Evolutionary conservation across 2,113 vertebrate genomes (phyloP), one percentile per base, ranked within the genome.

Genomic region (Oryzias woworae): DNA sequence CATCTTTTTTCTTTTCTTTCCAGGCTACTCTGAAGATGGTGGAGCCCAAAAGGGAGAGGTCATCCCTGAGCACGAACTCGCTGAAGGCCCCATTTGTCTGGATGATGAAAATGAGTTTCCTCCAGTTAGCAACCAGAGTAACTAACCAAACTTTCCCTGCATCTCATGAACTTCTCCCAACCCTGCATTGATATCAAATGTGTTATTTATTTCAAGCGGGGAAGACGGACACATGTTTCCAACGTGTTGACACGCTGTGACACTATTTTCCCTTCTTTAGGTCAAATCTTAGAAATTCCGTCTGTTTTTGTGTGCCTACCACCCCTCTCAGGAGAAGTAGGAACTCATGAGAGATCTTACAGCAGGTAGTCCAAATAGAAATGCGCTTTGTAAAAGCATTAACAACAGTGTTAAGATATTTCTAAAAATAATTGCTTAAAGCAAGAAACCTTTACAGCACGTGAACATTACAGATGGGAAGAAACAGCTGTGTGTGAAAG

Each of bases 71-170:
- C 96, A 98, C 0, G 96, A 98, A 86, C 95, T 97, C 53, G 95
- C 95, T 0, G 92, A 94, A 14, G 89, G 95, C 68, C 94, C 96
- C 0, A 90, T 98, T 71, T 94, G 94, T 77, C 93, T 98, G 17
- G 96, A 98, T 1, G 96, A 98, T 0, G 95, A 97, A 85, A 93
- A 94, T 64, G 95, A 97, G 72, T 97, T 97, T 20, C 96, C 96
- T 75, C 95, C 96, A 75, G 93, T 98, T 87, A 93, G 95, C 93
- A 95, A 92, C 83, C 85, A 87, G 89, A 80, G 85, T 71, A 92
- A 95, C 61, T 96, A 92, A 93, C 73, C 62, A 52, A 48, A 57
- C 20, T 18, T 36, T 43, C 13, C 14, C 28, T 22, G 10, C 41
- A 7, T 13, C 14, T 17, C 48, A 8, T 7, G 16, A 69, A 50